These are phyloP conservation scores for Nibea coibor DNA, from an alignment of 2,113 vertebrate genomes.

Conservation along the genomic window DNA sequence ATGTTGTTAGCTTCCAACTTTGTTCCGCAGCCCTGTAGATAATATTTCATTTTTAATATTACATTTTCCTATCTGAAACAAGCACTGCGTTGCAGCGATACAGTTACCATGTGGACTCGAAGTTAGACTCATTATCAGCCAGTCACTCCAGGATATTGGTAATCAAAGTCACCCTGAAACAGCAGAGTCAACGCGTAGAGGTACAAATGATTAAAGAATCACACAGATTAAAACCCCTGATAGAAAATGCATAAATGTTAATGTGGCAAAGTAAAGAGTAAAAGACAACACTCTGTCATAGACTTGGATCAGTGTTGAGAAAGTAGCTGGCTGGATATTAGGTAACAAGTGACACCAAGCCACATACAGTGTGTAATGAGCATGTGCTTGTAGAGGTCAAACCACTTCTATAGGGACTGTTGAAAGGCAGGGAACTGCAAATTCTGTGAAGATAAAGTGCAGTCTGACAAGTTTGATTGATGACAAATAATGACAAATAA, in stretches of 20 bases:
- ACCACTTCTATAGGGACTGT: not conserved
- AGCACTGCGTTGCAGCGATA: constrained; percentile 3
- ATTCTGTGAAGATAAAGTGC: not conserved
- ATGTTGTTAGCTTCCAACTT: constrained; percentile 14
- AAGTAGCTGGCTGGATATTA: not conserved
- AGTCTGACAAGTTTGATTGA: not conserved
- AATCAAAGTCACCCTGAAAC: not conserved
- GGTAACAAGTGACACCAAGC: not conserved
- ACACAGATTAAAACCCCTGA: not conserved
- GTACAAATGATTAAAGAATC: not conserved
- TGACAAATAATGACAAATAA: not conserved
- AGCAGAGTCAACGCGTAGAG: not conserved
- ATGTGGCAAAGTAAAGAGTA: not conserved
- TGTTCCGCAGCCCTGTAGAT: not conserved
- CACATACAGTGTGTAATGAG: not conserved
- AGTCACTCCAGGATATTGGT: not conserved
- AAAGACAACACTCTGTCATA: not conserved
- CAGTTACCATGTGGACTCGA: not conserved
- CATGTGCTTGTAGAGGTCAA: not conserved
- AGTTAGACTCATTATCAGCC: not conserved
- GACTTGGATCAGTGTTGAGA: not conserved
- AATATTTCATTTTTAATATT: not conserved
- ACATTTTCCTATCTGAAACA: constrained; percentile 10
- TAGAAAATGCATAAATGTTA: not conserved
- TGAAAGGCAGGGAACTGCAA: not conserved